A percentile compares a stretch with the other conserved stretches of the same genome.
Conservation (phyloP, 2,888 invertebrate species). For the Polietes domitor region DNA sequence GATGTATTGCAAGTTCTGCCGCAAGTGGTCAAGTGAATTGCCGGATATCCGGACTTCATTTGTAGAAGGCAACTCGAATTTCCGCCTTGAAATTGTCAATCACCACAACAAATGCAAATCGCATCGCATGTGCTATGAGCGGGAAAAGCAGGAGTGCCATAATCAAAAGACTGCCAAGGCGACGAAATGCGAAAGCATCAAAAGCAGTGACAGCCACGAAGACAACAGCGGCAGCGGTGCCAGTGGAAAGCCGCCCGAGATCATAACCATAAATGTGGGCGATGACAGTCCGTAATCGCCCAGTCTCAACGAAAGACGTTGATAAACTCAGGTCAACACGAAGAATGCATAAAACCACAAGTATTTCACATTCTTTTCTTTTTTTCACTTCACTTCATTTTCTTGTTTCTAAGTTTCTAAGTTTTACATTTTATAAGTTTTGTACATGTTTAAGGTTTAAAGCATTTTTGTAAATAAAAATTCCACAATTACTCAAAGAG, state of each 20-base stretch:
- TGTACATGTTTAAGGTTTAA: constrained; percentile 59
- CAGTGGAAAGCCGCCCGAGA: constrained; percentile 69
- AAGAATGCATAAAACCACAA: constrained; percentile 2
- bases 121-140: constrained; percentile 85
- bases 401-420: constrained; percentile 19
- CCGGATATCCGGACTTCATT: constrained; percentile 89
- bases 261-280: constrained; percentile 78
- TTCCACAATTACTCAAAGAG: not conserved
- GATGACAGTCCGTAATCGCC: constrained; percentile 70
- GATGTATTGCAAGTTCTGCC: constrained; percentile 88
- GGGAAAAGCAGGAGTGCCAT: constrained; percentile 78
- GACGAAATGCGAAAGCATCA: constrained; percentile 24
- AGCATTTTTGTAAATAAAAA: constrained; percentile 56
- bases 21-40: constrained; percentile 87
- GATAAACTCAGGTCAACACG: constrained; percentile 21
- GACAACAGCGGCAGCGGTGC: too few species aligned
- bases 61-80: constrained; percentile 89
- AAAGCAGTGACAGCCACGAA: not conserved
- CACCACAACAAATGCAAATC: constrained; percentile 91
- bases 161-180: constrained; percentile 19
- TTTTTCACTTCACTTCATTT: not conserved
- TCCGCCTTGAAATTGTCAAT: constrained; percentile 89
- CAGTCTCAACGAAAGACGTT: not conserved
- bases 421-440: constrained; percentile 11
- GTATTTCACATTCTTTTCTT: constrained; percentile 17